A percentile compares a stretch with the other conserved stretches of the same genome.
Conservation (phyloP, 2,888 invertebrate genomes). For the Ormyrus labotus region DNA sequence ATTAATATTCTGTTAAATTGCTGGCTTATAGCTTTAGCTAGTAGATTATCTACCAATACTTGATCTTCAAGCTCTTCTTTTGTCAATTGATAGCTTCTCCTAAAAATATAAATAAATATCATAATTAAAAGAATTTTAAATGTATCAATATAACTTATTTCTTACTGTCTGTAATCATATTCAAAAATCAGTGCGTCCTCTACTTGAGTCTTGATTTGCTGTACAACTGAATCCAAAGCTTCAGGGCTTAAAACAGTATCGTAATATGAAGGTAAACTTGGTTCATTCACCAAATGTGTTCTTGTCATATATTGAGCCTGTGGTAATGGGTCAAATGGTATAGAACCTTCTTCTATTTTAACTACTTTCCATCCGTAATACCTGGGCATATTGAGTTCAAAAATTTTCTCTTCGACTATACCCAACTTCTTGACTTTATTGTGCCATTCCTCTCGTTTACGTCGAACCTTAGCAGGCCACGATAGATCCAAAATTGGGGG, state of each 20-base stretch:
- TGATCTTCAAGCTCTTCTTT: constrained; percentile 53
- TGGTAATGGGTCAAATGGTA: constrained; percentile 83
- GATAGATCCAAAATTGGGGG: constrained; percentile 83
- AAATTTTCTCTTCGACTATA: constrained; percentile 90
- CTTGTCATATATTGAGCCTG: constrained; percentile 87
- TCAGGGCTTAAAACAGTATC: constrained; percentile 72
- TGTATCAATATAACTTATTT: constrained; percentile 1
- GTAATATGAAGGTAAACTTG: constrained; percentile 81
- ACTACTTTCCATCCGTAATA: constrained; percentile 87
- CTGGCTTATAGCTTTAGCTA: constrained; percentile 78
- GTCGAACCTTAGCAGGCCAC: constrained; percentile 75
- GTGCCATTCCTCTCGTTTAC: constrained; percentile 77
- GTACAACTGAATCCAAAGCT: constrained; percentile 75
- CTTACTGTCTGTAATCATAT: constrained; percentile 79
- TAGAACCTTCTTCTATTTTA: constrained; percentile 79
- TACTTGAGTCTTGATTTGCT: constrained; percentile 79
- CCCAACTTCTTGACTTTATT: constrained; percentile 81
- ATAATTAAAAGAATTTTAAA: constrained; percentile 13
- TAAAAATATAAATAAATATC: constrained; percentile 59
- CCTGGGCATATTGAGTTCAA: constrained; percentile 88
- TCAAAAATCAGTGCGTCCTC: constrained; percentile 83
- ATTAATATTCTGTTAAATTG: constrained; percentile 84
- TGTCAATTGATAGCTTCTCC: constrained; percentile 63
- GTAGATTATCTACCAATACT: constrained; percentile 74
- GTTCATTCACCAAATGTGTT: constrained; percentile 82